phyloP scores from a whole-genome alignment of 2,113 vertebrate genomes.

The Myanophis thanlyinensis region DNA sequence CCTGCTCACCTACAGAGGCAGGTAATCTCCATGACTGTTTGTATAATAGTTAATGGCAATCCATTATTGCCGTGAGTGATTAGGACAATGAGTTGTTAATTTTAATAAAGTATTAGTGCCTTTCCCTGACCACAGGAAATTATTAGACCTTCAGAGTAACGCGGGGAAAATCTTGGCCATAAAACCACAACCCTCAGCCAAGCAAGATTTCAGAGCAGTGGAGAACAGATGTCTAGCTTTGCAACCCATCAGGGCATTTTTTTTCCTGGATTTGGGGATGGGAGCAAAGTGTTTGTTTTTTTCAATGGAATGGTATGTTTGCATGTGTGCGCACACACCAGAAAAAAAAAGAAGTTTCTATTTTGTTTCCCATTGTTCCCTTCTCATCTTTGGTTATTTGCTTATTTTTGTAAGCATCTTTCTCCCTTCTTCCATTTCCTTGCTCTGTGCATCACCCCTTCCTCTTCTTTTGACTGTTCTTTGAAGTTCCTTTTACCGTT shows the following conservation, averaged over 20 bases:
- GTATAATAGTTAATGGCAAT: neutral
- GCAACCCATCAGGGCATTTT: slow-evolving; percentile 3
- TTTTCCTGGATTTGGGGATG: neutral
- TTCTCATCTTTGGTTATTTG: neutral
- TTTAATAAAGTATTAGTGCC: neutral
- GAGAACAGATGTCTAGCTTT: neutral
- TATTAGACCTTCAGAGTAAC: neutral
- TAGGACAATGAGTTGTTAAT: neutral
- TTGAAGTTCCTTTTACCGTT: neutral
- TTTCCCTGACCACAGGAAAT: neutral
- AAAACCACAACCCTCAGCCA: neutral
- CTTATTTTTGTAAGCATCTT: neutral
- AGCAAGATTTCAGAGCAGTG: neutral
- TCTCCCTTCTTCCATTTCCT: neutral
- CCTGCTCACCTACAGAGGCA: neutral
- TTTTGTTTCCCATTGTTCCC: neutral
- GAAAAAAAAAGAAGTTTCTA: neutral
- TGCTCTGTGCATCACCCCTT: neutral
- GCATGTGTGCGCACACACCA: neutral
- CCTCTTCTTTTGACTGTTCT: neutral
- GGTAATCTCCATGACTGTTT: neutral
- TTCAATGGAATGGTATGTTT: neutral
- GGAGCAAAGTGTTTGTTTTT: neutral
- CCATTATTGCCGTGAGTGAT: slow-evolving; percentile 7
- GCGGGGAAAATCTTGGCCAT: neutral